These are phyloP conservation scores for Capromys pilorides DNA, from an alignment of 2,797 vertebrate species.

Conservation along the genomic window DNA sequence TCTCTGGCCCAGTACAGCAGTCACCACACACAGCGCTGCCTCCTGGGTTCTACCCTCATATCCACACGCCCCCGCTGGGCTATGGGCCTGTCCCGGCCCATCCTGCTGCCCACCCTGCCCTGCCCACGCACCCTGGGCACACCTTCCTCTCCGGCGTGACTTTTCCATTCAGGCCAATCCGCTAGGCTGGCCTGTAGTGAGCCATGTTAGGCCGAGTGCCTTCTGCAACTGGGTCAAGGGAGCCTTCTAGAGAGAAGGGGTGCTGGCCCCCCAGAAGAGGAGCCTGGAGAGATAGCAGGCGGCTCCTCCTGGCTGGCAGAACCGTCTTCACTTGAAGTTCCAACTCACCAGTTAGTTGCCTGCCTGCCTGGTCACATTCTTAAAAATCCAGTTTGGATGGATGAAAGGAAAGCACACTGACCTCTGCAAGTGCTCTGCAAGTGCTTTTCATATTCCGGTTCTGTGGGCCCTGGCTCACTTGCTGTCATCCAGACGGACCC, in stretches of 20 bases:
- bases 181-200: constrained; percentile 81
- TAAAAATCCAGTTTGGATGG: background rate
- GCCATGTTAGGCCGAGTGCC: constrained; percentile 32
- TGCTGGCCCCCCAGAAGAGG: background rate
- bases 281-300: background rate
- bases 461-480: background rate
- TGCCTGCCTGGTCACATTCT: accelerated
- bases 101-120: constrained; percentile 86
- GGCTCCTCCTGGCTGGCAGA: background rate
- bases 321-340: background rate
- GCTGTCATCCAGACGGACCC: accelerated
- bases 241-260: constrained; percentile 20
- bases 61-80: constrained; percentile 93
- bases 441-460: background rate
- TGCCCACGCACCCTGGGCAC: constrained; percentile 88
- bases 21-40: constrained; percentile 86
- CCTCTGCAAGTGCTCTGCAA: accelerated
- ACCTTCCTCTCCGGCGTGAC: constrained; percentile 92
- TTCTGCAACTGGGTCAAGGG: background rate
- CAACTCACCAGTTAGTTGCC: background rate
- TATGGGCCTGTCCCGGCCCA: constrained; percentile 88
- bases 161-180: constrained; percentile 94
- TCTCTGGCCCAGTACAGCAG: constrained; percentile 94
- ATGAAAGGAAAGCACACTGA: background rate
- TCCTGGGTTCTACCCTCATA: constrained; percentile 92